Percentiles rank a stretch among this genome's conserved stretches.
phyloP scores from a whole-genome alignment of 2,797 vertebrate species.

The Pseudochaenichthys georgianus region DNA sequence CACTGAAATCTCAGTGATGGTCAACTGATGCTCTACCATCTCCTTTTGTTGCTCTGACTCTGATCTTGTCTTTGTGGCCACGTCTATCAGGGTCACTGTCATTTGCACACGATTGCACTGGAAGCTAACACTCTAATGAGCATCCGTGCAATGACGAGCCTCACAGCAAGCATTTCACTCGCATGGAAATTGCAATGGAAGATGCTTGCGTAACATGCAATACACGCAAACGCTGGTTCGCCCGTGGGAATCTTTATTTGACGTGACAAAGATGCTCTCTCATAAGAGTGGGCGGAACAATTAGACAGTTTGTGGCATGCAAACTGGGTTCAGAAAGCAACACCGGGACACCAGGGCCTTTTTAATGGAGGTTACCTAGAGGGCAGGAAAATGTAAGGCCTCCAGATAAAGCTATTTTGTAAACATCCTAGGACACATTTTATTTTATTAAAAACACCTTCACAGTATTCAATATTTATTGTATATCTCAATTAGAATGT shows the following conservation, averaged over 20 bases:
- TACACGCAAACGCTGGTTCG: conserved; percentile 53
- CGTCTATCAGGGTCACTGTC: conserved; percentile 54
- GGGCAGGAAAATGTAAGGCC: background rate
- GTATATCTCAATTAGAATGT: background rate
- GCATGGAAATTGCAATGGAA: conserved; percentile 56
- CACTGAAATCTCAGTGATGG: conserved; percentile 14
- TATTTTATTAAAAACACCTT: background rate
- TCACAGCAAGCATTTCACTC: conserved; percentile 46
- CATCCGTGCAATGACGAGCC: conserved; percentile 60
- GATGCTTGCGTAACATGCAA: conserved; percentile 61
- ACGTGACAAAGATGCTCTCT: conserved; percentile 60
- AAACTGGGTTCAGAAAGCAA: conserved; percentile 38
- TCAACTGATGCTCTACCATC: conserved; percentile 25
- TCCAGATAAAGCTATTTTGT: background rate
- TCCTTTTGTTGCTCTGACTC: conserved; percentile 45
- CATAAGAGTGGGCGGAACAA: conserved; percentile 25
- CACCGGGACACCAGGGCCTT: conserved; percentile 12
- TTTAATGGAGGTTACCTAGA: conserved; percentile 6
- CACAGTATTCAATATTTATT: background rate
- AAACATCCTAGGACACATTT: too few species aligned
- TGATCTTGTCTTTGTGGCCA: conserved; percentile 56
- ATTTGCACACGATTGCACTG: conserved; percentile 58
- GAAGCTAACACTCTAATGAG: conserved; percentile 70
- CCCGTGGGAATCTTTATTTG: conserved; percentile 71
- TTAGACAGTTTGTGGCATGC: conserved; percentile 17